Evolutionary conservation across 2,113 vertebrate species (phyloP), one percentile per base, ranked within the genome.

Genomic region (Albula goreensis): DNA sequence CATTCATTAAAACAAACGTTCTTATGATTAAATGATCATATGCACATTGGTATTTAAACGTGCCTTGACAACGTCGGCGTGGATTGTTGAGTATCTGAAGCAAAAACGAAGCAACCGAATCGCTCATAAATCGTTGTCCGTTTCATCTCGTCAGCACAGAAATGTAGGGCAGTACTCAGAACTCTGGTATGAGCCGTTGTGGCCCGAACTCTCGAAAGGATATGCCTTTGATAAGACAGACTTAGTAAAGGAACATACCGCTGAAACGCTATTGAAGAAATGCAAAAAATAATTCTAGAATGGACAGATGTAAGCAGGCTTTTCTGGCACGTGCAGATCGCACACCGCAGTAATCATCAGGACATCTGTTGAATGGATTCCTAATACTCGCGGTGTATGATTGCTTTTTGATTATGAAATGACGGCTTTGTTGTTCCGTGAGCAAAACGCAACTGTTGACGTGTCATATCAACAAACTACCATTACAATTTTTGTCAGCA

Each of bases 351-450:
- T 83, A 50, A 78, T 83, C 81, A 31, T 3, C 9, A 49, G 78
- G 78, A 49, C 78, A 81, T 85, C 85, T 86, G 80, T 74, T 82
- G 22, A 82, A 51, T 81, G n/a, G 52, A 52, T 81, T 53, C 7
- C 51, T 80, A 63, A 52, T 60, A 70, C 31, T 11, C 78, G 41
- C 31, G 12, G 19, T 56, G 25, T 17, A 31, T 80, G 41, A 85
- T 85, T 81, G 53, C 17, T 85, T 85, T 85, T 80, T 63, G 85
- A 53, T 60, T 85, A 3, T 60, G 48, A n/a, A 85, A 19, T 49
- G 51, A 12, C 60, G 56, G 48, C 17, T 79, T 49, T 31, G n/a
- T 31, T 57, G 12, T 82, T 56, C 41, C 48, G 41, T 9, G 56
- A 17, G 19, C 41, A 63, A 51, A 22, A 22, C 60, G 50, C 63